These are phyloP conservation scores for Phthorimaea operculella DNA, from an alignment of 1,140 invertebrate genomes.

Conservation along the genomic window DNA sequence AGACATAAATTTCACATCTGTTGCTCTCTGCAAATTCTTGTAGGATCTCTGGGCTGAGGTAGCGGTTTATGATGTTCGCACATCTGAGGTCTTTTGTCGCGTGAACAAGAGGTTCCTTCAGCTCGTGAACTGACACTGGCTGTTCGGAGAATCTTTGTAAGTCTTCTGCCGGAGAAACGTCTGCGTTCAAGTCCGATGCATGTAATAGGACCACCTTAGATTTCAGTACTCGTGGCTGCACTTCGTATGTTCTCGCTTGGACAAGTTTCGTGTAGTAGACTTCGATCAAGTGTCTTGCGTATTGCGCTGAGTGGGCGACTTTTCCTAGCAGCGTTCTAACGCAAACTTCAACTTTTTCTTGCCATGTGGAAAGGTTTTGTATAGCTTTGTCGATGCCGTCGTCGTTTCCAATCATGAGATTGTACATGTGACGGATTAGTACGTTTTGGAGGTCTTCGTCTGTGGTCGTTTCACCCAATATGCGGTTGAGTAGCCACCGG, in stretches of 20 bases:
- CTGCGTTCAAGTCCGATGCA: not conserved
- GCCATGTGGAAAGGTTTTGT: slow-evolving; percentile 19
- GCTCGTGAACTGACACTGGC: slow-evolving; percentile 11
- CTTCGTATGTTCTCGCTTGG: slow-evolving; percentile 16
- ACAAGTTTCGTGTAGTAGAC: slow-evolving; percentile 25
- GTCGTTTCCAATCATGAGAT: slow-evolving; percentile 18
- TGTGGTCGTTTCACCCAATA: slow-evolving; percentile 22
- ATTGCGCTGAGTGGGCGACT: slow-evolving; percentile 39
- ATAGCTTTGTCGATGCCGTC: slow-evolving; percentile 15
- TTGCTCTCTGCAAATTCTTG: slow-evolving; percentile 33
- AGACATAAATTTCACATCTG: slow-evolving; percentile 36
- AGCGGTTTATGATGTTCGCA: slow-evolving; percentile 33
- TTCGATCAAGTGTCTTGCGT: slow-evolving; percentile 29
- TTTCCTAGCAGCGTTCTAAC: slow-evolving; percentile 26
- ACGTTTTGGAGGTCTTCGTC: slow-evolving; percentile 30
- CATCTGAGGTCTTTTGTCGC: slow-evolving; percentile 32
- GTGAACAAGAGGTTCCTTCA: not conserved
- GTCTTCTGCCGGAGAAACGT: not conserved
- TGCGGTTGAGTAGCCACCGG: slow-evolving; percentile 18
- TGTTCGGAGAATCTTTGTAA: slow-evolving; percentile 19
- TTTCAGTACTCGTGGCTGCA: slow-evolving; percentile 17
- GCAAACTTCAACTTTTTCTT: slow-evolving; percentile 26
- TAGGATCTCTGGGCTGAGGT: slow-evolving; percentile 27
- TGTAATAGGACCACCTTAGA: slow-evolving; percentile 25
- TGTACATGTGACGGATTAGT: slow-evolving; percentile 29